Evolutionary conservation across 1,140 invertebrate species (phyloP).

Genomic region (Lerema accius): DNA sequence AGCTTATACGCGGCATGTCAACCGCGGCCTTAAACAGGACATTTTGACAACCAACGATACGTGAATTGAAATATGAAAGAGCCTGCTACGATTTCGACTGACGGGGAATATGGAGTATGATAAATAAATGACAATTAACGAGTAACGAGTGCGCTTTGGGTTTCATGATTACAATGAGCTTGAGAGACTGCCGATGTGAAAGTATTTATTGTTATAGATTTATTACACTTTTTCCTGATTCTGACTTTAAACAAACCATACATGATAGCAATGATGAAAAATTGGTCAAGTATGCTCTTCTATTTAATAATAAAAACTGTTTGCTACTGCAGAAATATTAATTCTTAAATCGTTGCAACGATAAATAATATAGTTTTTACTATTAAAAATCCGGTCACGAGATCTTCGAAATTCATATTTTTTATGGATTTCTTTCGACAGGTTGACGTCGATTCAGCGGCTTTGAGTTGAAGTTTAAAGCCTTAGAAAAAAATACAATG

Average conservation of each 20-base stretch:
- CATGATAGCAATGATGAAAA: too few relatives aligned
- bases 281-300: not conserved
- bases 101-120: constrained; percentile 45
- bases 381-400: constrained; percentile 10
- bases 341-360: not conserved
- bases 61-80: constrained; percentile 73
- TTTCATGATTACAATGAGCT: not conserved
- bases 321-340: too few relatives aligned
- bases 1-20: constrained; percentile 57
- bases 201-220: constrained; percentile 17
- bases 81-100: constrained; percentile 45
- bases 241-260: not conserved
- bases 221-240: constrained; percentile 2
- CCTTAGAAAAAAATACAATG: constrained; percentile 76
- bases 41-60: constrained; percentile 72
- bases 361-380: not conserved
- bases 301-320: too few relatives aligned
- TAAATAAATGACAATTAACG: constrained; percentile 39
- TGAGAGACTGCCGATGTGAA: constrained; percentile 9
- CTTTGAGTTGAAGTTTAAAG: constrained; percentile 57
- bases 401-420: constrained; percentile 39
- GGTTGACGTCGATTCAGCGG: constrained; percentile 66
- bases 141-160: not conserved
- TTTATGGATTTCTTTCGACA: constrained; percentile 38
- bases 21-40: constrained; percentile 52